These are phyloP conservation scores for Taurulus bubalis DNA, from an alignment of 2,113 vertebrate genomes.

Conservation along the genomic window DNA sequence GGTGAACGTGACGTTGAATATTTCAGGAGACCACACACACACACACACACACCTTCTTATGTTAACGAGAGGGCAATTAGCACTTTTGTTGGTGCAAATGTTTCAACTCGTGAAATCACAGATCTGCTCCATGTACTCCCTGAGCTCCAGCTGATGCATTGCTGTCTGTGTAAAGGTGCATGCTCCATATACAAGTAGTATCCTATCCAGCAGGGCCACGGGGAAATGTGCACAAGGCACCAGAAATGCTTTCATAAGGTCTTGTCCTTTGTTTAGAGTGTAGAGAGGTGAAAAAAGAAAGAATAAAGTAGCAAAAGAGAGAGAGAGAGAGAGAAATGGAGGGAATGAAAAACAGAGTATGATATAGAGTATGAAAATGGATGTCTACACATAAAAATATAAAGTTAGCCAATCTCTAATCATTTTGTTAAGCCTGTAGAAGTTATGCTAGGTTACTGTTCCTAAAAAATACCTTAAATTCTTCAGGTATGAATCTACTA, in stretches of 20 bases:
- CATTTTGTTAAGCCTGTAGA: constrained; percentile 9
- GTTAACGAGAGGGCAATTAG: constrained; percentile 51
- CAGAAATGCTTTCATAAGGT: constrained; percentile 32
- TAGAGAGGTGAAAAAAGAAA: constrained; percentile 14
- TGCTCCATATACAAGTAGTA: constrained; percentile 11
- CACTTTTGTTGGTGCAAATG: constrained; percentile 33
- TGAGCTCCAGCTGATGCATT: not conserved
- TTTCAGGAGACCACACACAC: not conserved
- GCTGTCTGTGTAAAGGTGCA: constrained; percentile 12
- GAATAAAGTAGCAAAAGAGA: constrained; percentile 14
- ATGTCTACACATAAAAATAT: not conserved
- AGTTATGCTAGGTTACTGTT: not conserved
- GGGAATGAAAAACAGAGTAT: not conserved
- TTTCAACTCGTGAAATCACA: not conserved
- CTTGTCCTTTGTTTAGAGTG: constrained; percentile 7
- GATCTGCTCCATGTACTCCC: not conserved
- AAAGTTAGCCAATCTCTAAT: constrained; percentile 3
- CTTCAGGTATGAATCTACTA: not conserved
- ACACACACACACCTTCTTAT: not conserved
- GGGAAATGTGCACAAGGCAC: constrained; percentile 12
- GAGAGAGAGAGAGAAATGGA: not conserved
- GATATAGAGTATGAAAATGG: not conserved
- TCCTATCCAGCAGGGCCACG: constrained; percentile 41
- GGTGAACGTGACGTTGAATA: not conserved
- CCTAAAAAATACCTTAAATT: not conserved